Evolutionary conservation across 2,797 vertebrate genomes (phyloP).

Genomic region (Sebastes trivittatus): DNA sequence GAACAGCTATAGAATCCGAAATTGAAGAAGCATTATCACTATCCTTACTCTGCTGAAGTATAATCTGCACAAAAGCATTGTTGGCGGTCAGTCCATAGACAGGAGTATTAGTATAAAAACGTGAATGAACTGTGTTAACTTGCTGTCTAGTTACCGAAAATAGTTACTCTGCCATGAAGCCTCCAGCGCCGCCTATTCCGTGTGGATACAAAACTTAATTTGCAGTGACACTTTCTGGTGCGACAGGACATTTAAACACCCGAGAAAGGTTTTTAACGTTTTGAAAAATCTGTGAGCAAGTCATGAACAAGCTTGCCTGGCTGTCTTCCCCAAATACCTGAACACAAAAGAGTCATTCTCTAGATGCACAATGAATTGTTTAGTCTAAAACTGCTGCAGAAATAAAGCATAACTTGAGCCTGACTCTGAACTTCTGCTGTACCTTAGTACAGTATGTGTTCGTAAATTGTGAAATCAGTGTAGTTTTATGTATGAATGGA

Average conservation of each 20-base stretch:
- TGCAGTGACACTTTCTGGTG: not conserved
- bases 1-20: not conserved
- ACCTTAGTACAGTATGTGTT: not conserved
- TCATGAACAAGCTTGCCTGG: not conserved
- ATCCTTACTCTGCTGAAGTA: not conserved
- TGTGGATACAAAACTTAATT: not conserved
- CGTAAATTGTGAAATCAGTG: not conserved
- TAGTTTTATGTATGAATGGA: slow-evolving; percentile 2
- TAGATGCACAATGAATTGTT: not conserved
- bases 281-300: not conserved
- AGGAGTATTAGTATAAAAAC: not conserved
- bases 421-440: not conserved
- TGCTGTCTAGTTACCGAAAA: not conserved
- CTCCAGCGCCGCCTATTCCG: not conserved
- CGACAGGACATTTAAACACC: no score
- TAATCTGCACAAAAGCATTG: not conserved
- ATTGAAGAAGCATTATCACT: not conserved
- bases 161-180: not conserved
- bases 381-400: not conserved
- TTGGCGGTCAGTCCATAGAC: not conserved
- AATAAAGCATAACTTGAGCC: not conserved
- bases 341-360: not conserved
- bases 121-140: not conserved
- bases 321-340: not conserved
- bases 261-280: not conserved